These are phyloP conservation scores for Peribatodes rhomboidaria DNA, from an alignment of 2,888 invertebrate species.

Conservation along the genomic window DNA sequence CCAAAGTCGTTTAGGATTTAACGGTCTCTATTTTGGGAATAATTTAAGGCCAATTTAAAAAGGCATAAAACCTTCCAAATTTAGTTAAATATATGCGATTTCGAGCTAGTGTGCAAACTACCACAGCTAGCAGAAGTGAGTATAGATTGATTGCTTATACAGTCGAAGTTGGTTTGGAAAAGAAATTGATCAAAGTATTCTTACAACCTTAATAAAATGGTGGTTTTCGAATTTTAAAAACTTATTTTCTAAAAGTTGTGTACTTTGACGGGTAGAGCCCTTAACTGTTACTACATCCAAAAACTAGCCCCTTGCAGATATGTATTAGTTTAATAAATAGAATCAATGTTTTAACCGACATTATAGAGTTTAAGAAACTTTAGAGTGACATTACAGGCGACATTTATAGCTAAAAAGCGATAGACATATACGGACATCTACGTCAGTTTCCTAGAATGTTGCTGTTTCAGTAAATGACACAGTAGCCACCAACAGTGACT, in stretches of 20 bases:
- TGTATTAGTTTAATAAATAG: background rate
- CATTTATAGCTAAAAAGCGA: constrained; percentile 31
- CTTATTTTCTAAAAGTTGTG: no score
- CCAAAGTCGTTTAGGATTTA: constrained; percentile 42
- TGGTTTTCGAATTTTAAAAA: no score
- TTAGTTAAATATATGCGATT: background rate
- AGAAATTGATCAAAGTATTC: background rate
- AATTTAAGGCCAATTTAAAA: background rate
- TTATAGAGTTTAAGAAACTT: constrained; percentile 20
- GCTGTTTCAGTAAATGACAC: constrained; percentile 39
- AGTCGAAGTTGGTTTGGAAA: background rate
- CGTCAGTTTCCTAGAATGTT: constrained; percentile 39
- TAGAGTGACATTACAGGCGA: background rate
- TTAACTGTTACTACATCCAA: no score
- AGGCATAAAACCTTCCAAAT: background rate
- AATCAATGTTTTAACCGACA: constrained; percentile 1
- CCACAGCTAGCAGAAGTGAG: background rate
- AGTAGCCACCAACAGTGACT: constrained; percentile 38
- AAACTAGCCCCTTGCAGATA: no score
- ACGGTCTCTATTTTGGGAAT: constrained; percentile 35
- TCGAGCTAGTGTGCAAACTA: background rate
- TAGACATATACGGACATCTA: constrained; percentile 35
- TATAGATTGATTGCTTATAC: background rate
- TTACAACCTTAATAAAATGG: background rate
- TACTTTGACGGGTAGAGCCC: no score